Evolutionary conservation across 2,797 vertebrate genomes (phyloP).

Genomic region (Okamejei kenojei): DNA sequence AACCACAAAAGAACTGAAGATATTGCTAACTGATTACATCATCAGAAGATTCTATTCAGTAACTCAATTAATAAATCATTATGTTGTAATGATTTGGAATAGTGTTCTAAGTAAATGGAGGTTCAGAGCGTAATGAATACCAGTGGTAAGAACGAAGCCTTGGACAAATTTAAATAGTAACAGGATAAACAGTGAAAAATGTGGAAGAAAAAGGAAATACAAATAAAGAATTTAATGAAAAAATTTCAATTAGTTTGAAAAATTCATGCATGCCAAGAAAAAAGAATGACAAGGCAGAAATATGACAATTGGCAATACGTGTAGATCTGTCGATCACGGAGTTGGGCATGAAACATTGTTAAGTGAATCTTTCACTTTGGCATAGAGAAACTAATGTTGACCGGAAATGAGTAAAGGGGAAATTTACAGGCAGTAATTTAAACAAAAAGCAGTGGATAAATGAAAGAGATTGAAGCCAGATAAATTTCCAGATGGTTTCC

Average conservation of each 20-base stretch:
- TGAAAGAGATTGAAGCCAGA: slow-evolving; percentile 8
- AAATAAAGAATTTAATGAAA: not conserved
- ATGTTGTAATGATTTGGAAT: not conserved
- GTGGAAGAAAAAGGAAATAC: not conserved
- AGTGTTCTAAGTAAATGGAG: not conserved
- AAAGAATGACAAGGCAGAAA: not conserved
- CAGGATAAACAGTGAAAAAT: not conserved
- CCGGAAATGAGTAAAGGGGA: not conserved
- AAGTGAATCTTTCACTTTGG: not conserved
- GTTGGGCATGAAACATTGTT: not conserved
- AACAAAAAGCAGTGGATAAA: not conserved
- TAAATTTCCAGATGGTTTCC: not conserved
- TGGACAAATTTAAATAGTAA: not conserved
- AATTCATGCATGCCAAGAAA: not conserved
- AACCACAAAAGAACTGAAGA: not conserved
- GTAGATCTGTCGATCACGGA: not conserved
- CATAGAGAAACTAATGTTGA: not conserved
- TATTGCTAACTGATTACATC: not conserved
- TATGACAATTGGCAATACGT: not conserved
- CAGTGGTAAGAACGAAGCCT: not conserved
- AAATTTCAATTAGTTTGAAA: not conserved
- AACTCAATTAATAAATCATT: not conserved
- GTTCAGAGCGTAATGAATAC: not conserved
- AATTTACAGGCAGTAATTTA: not conserved
- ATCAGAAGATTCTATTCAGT: not conserved